phyloP scores from a whole-genome alignment of 2,113 vertebrate species.

The Tyto alba region DNA sequence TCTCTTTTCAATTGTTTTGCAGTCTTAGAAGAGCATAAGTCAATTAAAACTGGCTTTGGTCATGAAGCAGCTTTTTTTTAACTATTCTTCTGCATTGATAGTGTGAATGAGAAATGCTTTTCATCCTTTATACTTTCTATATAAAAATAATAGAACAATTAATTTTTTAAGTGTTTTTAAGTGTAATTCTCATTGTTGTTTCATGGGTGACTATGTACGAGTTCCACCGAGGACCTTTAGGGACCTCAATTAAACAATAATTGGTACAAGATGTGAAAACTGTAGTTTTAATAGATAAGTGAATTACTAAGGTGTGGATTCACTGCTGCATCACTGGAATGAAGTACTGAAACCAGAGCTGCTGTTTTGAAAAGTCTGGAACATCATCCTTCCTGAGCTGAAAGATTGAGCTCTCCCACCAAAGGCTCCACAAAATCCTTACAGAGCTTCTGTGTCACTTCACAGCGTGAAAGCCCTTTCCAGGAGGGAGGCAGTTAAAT shows the following conservation, averaged over 20 bases:
- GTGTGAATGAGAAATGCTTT: background rate
- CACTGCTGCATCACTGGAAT: background rate
- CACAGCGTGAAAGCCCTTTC: background rate
- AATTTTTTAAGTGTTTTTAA: background rate
- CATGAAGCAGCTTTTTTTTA: background rate
- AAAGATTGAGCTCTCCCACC: background rate
- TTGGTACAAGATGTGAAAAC: background rate
- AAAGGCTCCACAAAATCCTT: fast-evolving
- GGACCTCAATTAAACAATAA: background rate
- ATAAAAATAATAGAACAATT: background rate
- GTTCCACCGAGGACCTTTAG: background rate
- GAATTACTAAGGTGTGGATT: background rate
- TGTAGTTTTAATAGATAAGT: background rate
- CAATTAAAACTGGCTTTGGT: background rate
- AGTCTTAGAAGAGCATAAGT: background rate
- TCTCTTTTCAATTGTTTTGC: background rate
- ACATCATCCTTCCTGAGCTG: background rate
- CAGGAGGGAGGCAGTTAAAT: background rate
- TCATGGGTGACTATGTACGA: background rate
- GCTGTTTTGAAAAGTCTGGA: background rate
- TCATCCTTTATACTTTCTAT: background rate
- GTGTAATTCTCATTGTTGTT: background rate
- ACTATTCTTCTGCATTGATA: background rate
- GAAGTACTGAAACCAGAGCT: background rate
- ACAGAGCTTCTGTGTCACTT: background rate